Evolutionary conservation across 2,113 vertebrate species (phyloP).

Genomic region (Eurystomus gularis): DNA sequence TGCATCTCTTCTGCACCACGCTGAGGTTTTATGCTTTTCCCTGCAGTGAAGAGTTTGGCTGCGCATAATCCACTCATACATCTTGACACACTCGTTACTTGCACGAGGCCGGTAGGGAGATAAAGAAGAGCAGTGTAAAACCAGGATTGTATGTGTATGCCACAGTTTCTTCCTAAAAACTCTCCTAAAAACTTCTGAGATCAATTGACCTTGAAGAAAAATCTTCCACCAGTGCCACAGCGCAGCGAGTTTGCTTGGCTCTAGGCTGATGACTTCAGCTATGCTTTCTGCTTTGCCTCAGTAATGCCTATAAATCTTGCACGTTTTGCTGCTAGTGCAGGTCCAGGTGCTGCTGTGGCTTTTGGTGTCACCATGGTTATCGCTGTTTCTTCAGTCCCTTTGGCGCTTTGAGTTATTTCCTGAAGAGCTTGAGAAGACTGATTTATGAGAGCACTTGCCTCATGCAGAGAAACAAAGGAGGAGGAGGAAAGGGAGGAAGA

Average conservation of each 20-base stretch:
- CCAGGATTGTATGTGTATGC: accelerated
- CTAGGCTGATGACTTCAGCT: background rate
- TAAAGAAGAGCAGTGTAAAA: background rate
- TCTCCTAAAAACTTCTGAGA: background rate
- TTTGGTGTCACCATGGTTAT: background rate
- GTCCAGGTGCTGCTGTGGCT: background rate
- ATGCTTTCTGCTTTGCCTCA: background rate
- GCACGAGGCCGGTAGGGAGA: background rate
- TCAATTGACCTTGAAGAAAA: constrained; percentile 15
- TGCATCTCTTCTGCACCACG: background rate
- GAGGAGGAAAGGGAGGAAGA: background rate
- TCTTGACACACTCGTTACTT: background rate
- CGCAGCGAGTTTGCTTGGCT: background rate
- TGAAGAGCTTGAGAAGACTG: background rate
- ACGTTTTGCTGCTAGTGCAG: background rate
- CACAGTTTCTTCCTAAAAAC: background rate
- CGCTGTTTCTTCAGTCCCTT: background rate
- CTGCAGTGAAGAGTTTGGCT: background rate
- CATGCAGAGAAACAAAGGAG: background rate
- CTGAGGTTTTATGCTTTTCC: background rate
- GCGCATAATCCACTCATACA: background rate
- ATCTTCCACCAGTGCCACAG: background rate
- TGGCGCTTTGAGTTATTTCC: background rate
- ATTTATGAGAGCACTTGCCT: background rate
- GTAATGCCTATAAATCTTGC: background rate